Percentiles rank a stretch among this genome's conserved stretches.
phyloP scores from a whole-genome alignment of 2,113 vertebrate species.

The Melanostigma gelatinosum region DNA sequence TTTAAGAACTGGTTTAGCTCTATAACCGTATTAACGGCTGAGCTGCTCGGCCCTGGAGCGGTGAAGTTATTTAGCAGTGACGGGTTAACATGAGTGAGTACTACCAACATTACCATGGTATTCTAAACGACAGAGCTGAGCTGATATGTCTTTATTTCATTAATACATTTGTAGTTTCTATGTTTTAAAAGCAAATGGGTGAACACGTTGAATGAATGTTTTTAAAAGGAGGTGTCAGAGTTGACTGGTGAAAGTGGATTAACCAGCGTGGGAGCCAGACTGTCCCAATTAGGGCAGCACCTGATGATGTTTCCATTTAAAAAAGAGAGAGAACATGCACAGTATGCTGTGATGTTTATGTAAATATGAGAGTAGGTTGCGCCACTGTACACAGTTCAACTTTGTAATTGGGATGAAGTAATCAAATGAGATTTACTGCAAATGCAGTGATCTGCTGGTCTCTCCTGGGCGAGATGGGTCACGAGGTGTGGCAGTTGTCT shows the following conservation, averaged over 20 bases:
- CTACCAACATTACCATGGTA: background rate
- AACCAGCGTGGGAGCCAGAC: background rate
- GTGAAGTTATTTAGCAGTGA: constrained; percentile 30
- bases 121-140: background rate
- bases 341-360: constrained; percentile 9
- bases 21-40: background rate
- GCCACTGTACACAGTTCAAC: background rate
- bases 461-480: background rate
- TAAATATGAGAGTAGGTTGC: constrained; percentile 2
- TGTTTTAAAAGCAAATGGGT: background rate
- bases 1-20: background rate
- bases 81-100: background rate
- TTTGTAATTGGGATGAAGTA: background rate
- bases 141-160: background rate
- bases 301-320: no score
- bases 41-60: constrained; percentile 16
- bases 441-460: background rate
- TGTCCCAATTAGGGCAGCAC: background rate
- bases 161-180: background rate
- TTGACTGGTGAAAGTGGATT: background rate
- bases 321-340: background rate
- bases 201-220: background rate
- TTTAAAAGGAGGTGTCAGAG: background rate
- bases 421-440: background rate
- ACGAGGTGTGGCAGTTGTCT: background rate